Conservation (phyloP, 2,113 vertebrate genomes). For the Ailurus styani region DNA sequence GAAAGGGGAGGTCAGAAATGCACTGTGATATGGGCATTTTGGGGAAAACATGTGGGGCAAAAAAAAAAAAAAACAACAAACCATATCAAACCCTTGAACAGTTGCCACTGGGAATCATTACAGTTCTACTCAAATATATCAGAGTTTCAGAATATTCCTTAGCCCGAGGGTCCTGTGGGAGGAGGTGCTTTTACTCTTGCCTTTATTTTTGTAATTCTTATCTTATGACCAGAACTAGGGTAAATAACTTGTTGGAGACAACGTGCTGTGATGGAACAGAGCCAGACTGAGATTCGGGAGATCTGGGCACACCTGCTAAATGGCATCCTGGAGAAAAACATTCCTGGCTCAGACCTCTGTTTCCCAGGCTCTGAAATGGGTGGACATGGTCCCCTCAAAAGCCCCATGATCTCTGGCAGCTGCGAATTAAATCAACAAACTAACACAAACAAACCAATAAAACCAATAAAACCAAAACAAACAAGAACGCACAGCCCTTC, state of each 20-base stretch:
- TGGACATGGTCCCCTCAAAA: not conserved
- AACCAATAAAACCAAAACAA: not conserved
- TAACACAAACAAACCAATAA: not conserved
- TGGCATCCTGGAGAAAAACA: not conserved
- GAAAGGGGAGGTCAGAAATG: not conserved
- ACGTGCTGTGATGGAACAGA: too few species aligned
- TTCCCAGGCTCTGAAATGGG: not conserved
- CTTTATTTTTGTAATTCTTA: too few species aligned
- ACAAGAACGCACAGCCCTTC: not conserved
- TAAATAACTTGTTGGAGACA: too few species aligned
- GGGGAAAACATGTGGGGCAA: not conserved
- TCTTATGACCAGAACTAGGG: too few species aligned
- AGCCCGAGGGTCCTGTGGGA: too few species aligned
- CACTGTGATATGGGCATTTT: not conserved
- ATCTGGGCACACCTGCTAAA: not conserved
- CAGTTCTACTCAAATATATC: too few species aligned
- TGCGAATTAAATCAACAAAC: not conserved
- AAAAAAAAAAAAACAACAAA: not conserved
- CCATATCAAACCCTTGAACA: not conserved
- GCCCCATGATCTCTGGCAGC: not conserved
- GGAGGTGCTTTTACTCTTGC: too few species aligned
- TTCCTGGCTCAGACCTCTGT: not conserved
- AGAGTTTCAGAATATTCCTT: too few species aligned
- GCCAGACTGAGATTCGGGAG: not conserved
- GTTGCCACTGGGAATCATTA: too few species aligned